Evolutionary conservation across 2,113 vertebrate species (phyloP), one percentile per base, ranked within the genome.

Genomic region (Thamnophis sirtalis): DNA sequence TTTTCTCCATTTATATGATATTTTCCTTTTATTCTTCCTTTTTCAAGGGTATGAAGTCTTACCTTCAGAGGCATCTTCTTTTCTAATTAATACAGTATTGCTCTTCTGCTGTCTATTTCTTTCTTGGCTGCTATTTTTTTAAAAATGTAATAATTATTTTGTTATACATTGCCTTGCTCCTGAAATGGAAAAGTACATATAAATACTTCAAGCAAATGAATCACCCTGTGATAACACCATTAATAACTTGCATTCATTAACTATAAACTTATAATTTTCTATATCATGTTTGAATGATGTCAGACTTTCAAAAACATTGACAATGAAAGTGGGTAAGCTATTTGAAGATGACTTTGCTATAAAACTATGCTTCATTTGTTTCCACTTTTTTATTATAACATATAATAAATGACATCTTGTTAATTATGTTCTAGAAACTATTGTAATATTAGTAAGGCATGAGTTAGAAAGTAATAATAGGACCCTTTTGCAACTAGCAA

Each of bases 371-470:
- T 10, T 90, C n/a, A 94, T 53, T 93, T 0, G 8, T 88, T 91
- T 91, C 63, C 33, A 26, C 88, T 89, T 13, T 1, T n/a, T 73
- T 73, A 28, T n/a, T 73, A 73, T 73, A 91, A 86, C 55, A 73
- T n/a, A 48, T 91, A 92, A 87, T 8, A 0, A 21, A 50, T 88
- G 28, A 43, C 15, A 60, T 4, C 1, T 48, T 63, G 33, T 92
- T 63, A 92, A 33, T 56, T 88, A 51, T 26, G 50, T 91, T 89
- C 84, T 87, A 94, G 80, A 54, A 56, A 90, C 89, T 21, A 24
- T n/a, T 63, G 22, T 3, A 73, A 58, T 86, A 19, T 48, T 28
- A 49, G 26, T 43, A 88, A 56, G 55, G 7, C 48, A 88, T 48
- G 11, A 48, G 15, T 84, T 84, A 48, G 51, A 24, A 43, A 28